Evolutionary conservation across 2,113 vertebrate genomes (phyloP).

Genomic region (Sphyrna mokarran): DNA sequence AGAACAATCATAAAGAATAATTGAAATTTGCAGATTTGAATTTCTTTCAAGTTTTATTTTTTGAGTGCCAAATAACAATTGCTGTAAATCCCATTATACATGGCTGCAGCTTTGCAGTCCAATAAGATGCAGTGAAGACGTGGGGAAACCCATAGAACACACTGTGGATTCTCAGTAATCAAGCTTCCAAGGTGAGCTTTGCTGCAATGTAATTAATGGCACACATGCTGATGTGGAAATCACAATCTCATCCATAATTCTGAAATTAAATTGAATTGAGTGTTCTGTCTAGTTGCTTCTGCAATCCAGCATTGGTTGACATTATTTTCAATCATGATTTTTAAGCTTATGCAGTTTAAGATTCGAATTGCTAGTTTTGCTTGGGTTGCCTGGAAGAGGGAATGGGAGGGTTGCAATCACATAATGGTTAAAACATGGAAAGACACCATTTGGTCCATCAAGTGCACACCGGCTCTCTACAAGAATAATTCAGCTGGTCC

Average conservation of each 20-base stretch:
- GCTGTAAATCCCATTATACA: neutral
- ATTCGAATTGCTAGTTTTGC: neutral
- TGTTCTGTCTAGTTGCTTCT: neutral
- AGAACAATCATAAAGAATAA: neutral
- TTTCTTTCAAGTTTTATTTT: neutral
- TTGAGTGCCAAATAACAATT: neutral
- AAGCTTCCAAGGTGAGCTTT: neutral
- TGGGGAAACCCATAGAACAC: neutral
- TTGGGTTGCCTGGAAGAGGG: neutral
- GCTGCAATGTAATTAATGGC: neutral
- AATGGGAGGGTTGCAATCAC: neutral
- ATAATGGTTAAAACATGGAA: neutral
- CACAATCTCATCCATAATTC: neutral
- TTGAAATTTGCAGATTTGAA: neutral
- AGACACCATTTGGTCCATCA: neutral
- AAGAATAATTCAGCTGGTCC: no score
- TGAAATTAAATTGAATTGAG: neutral
- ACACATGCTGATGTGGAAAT: neutral
- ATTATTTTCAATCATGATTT: neutral
- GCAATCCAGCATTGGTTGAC: neutral
- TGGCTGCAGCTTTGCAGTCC: neutral
- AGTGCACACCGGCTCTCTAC: neutral
- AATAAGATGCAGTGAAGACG: neutral
- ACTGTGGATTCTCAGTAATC: neutral
- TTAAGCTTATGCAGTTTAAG: neutral